Evolutionary conservation across 2,797 vertebrate species (phyloP).

Genomic region (Characodon lateralis): DNA sequence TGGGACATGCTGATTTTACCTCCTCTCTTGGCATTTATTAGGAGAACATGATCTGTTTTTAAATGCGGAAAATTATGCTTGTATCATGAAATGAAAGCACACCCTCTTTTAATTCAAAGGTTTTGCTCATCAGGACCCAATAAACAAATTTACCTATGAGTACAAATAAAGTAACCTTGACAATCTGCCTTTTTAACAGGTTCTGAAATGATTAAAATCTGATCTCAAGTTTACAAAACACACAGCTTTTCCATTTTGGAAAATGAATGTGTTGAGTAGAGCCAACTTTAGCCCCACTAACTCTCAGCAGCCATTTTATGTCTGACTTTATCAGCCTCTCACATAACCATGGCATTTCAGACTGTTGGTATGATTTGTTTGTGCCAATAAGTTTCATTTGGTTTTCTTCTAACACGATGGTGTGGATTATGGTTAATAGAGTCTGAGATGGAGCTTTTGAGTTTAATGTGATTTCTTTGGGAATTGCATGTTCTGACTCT

Average conservation of each 20-base stretch:
- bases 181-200: not conserved
- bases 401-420: not conserved
- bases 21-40: not conserved
- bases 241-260: not conserved
- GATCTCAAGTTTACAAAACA: not conserved
- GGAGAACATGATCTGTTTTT: not conserved
- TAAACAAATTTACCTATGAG: not conserved
- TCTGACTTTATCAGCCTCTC: not conserved
- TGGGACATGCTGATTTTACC: conserved; percentile 52
- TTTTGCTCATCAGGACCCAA: not conserved
- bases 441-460: not conserved
- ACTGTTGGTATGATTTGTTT: not conserved
- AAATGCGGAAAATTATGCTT: not conserved
- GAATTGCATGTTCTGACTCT: not conserved
- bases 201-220: not conserved
- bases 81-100: not conserved
- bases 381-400: not conserved
- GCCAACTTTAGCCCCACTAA: not conserved
- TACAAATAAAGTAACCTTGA: no score
- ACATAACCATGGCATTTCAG: not conserved
- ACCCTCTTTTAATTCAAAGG: not conserved
- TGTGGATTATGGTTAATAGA: not conserved
- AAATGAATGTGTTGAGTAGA: not conserved
- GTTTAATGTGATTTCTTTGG: not conserved
- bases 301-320: not conserved